Percentiles rank a stretch among this genome's conserved stretches.
Evolutionary conservation across 2,113 vertebrate species (phyloP).

Genomic region (Rhinoptilus africanus): DNA sequence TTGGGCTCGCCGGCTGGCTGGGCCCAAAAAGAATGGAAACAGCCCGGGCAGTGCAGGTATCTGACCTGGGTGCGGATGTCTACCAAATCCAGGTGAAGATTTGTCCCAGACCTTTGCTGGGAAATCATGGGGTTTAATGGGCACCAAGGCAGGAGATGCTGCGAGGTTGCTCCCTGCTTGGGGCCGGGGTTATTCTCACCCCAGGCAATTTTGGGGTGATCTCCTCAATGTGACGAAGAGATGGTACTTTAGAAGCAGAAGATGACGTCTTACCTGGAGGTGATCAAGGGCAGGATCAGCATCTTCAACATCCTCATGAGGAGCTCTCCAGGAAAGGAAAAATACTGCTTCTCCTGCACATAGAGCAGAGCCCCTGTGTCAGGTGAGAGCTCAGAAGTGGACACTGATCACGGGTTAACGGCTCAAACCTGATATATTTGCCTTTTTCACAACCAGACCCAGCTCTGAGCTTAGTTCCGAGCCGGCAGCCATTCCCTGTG

Average conservation of each 20-base stretch:
- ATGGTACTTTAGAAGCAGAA: not conserved
- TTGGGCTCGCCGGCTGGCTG: not conserved
- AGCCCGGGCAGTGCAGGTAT: not conserved
- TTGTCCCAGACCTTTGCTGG: not conserved
- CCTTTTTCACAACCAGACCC: not conserved
- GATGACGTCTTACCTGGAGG: slow-evolving; percentile 79
- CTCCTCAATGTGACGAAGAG: not conserved
- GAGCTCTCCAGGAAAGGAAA: slow-evolving; percentile 88
- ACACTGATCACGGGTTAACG: fast-evolving
- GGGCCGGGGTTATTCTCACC: not conserved
- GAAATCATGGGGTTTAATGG: not conserved
- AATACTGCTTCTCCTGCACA: slow-evolving; percentile 85
- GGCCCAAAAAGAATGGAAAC: not conserved
- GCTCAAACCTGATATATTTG: not conserved
- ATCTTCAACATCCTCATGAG: slow-evolving; percentile 92
- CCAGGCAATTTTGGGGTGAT: not conserved
- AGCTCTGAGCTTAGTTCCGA: not conserved
- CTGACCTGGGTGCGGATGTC: not conserved
- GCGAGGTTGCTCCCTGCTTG: not conserved
- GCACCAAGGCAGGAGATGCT: not conserved
- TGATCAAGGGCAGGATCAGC: slow-evolving; percentile 90
- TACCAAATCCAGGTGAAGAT: not conserved
- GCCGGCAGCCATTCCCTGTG: fast-evolving
- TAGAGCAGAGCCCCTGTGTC: not conserved
- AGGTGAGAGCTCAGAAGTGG: not conserved